These are phyloP conservation scores for Leptinotarsa defecta DNA, from an alignment of 1,140 invertebrate species.

Conservation along the genomic window DNA sequence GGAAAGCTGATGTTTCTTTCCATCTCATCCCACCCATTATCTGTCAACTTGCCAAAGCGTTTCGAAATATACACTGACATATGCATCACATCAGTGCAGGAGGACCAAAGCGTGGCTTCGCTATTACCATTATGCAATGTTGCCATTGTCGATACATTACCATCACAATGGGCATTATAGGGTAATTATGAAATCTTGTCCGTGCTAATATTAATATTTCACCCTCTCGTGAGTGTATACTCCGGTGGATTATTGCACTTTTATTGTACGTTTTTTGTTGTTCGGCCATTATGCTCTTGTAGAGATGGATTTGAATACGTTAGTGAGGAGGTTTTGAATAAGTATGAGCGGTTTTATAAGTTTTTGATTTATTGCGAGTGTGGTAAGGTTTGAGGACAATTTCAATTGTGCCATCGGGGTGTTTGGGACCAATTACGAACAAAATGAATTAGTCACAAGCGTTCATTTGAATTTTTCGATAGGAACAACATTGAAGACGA, in stretches of 20 bases:
- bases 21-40: slow-evolving; percentile 15
- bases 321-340: slow-evolving; percentile 21
- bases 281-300: slow-evolving; percentile 22
- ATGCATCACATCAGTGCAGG: slow-evolving; percentile 22
- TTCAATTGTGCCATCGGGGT: neutral
- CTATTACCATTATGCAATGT: slow-evolving; percentile 24
- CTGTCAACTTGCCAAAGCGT: slow-evolving; percentile 16
- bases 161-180: slow-evolving; percentile 26
- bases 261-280: slow-evolving; percentile 24
- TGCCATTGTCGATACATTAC: slow-evolving; percentile 22
- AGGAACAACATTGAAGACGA: too few relatives aligned
- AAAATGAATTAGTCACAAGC: too few relatives aligned
- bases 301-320: slow-evolving; percentile 21
- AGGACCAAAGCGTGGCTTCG: slow-evolving; percentile 14
- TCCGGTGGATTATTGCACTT: slow-evolving; percentile 23
- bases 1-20: slow-evolving; percentile 11
- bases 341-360: slow-evolving; percentile 7
- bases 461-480: too few relatives aligned
- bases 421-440: neutral
- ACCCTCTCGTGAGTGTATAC: slow-evolving; percentile 24
- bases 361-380: slow-evolving; percentile 16
- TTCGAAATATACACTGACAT: slow-evolving; percentile 18
- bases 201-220: slow-evolving; percentile 28
- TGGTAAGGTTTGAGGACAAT: slow-evolving; percentile 2
- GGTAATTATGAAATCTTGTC: slow-evolving; percentile 28